Conservation (phyloP, 53 echinoderm and acorn worm species). For the Paracentrotus lividus region DNA sequence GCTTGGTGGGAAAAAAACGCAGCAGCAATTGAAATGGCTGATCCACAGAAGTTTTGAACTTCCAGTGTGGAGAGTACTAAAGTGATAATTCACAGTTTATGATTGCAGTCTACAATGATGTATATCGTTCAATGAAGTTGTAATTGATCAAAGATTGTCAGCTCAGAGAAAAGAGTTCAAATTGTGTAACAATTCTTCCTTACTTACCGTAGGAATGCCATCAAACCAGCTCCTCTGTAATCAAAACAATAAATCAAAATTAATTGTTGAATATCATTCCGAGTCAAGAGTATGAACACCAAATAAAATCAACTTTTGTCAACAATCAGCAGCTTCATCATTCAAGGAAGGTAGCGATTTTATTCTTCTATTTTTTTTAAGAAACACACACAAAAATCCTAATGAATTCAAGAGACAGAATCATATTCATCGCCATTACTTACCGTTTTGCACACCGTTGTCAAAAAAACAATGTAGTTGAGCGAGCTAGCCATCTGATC, state of each 20-base stretch:
- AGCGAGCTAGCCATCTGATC: too few relatives aligned
- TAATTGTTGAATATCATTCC: background rate
- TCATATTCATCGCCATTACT: too few relatives aligned
- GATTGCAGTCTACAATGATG: background rate
- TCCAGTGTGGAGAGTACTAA: conserved; percentile 1
- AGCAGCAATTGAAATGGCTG: conserved; percentile 68
- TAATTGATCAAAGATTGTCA: background rate
- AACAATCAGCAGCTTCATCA: too few relatives aligned
- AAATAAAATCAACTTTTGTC: too few relatives aligned
- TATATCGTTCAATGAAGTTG: conserved; percentile 32
- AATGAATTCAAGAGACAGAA: too few relatives aligned
- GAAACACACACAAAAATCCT: too few relatives aligned
- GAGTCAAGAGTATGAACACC: too few relatives aligned
- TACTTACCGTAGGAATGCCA: conserved; percentile 64
- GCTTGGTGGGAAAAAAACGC: conserved; percentile 67
- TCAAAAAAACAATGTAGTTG: too few relatives aligned
- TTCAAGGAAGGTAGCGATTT: too few relatives aligned
- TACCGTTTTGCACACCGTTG: too few relatives aligned
- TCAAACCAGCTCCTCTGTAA: conserved; percentile 61
- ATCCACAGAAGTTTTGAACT: conserved; percentile 64
- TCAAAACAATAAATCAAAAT: background rate
- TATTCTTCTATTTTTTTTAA: too few relatives aligned
- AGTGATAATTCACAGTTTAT: conserved; percentile 64
- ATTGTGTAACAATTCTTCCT: background rate
- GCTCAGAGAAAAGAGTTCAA: background rate